These are phyloP conservation scores for Helicolenus hilgendorfi DNA, from an alignment of 2,797 vertebrate species.

Conservation along the genomic window DNA sequence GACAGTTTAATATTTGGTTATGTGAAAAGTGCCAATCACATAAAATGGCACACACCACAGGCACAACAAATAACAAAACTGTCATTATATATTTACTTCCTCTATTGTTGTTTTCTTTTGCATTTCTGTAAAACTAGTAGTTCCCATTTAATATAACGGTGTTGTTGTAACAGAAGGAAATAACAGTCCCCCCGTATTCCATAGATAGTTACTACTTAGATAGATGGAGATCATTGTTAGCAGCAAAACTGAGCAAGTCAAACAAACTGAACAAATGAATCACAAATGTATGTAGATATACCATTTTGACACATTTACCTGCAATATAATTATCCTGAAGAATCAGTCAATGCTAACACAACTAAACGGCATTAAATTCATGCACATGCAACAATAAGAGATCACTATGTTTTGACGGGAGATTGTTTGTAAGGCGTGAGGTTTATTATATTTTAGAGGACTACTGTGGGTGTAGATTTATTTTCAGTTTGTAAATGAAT, in stretches of 20 bases:
- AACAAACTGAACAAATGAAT: background rate
- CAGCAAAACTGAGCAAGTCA: background rate
- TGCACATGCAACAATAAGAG: background rate
- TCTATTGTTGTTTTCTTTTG: background rate
- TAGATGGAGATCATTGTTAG: background rate
- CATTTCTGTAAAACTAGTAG: background rate
- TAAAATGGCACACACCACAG: background rate
- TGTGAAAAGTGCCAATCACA: background rate
- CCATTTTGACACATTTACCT: background rate
- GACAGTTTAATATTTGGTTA: background rate
- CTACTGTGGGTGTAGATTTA: background rate
- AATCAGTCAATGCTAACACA: background rate
- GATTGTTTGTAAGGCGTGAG: background rate
- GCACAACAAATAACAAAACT: background rate
- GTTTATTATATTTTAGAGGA: background rate
- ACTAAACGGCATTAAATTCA: background rate
- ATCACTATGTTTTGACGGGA: background rate
- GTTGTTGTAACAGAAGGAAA: background rate
- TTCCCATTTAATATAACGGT: background rate
- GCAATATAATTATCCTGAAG: background rate
- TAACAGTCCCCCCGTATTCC: background rate
- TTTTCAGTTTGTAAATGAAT: background rate
- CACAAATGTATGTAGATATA: background rate
- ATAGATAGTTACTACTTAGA: background rate
- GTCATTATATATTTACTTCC: background rate